These are phyloP conservation scores for Trissolcus basalis DNA, from an alignment of 1,140 invertebrate species.

Conservation along the genomic window DNA sequence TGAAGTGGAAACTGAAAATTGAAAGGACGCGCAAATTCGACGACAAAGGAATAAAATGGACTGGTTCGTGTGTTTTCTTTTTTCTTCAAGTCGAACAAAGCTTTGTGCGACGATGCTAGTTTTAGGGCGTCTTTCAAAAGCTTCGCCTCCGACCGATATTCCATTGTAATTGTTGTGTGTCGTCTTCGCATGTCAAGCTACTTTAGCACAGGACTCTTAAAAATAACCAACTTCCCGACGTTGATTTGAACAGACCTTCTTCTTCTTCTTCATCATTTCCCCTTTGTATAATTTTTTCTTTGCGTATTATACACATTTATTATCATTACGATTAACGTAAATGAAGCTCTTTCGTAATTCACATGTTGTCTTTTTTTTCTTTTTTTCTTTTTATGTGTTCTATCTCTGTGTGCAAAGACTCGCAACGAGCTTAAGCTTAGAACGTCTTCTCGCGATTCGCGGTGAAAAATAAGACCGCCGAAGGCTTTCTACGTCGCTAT, in stretches of 20 bases:
- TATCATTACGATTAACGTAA: conserved; percentile 44
- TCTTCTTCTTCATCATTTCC: not conserved
- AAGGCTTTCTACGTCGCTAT: conserved; percentile 58
- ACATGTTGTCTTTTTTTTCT: conserved; percentile 21
- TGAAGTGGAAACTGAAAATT: not conserved
- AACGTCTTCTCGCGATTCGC: conserved; percentile 52
- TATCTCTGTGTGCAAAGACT: conserved; percentile 49
- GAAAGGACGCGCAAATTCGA: not conserved
- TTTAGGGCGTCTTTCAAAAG: not conserved
- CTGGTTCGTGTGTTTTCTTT: not conserved
- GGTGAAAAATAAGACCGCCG: conserved; percentile 60
- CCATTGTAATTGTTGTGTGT: conserved; percentile 13
- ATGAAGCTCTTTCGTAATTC: conserved; percentile 43
- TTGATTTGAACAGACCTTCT: conserved; percentile 19
- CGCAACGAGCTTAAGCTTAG: conserved; percentile 47
- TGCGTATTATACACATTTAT: conserved; percentile 28
- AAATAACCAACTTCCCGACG: conserved; percentile 36
- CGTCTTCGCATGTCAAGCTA: conserved; percentile 47
- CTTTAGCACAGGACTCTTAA: conserved; percentile 47
- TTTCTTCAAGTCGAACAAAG: too few species aligned
- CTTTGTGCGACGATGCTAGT: too few species aligned
- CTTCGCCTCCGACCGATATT: not conserved
- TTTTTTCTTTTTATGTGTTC: conserved; percentile 24
- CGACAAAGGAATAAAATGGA: not conserved
- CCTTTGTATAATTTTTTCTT: conserved; percentile 13